phyloP scores from a whole-genome alignment of 1,140 invertebrate species.

The Drusus annulatus region DNA sequence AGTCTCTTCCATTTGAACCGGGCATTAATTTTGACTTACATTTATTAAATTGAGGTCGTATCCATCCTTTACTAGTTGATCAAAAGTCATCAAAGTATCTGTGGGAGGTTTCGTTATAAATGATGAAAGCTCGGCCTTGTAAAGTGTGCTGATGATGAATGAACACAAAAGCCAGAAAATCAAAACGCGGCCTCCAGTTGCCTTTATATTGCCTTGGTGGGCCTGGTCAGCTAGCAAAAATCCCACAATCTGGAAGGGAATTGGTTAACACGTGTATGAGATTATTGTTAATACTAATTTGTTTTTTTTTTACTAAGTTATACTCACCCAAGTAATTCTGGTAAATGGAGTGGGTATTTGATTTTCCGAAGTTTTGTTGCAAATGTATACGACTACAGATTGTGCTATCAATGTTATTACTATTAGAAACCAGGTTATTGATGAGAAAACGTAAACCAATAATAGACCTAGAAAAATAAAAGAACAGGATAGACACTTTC shows the following conservation, averaged over 20 bases:
- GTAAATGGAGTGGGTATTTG: neutral
- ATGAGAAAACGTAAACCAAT: neutral
- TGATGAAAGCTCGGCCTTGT: neutral
- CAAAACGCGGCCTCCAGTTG: neutral
- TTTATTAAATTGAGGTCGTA: conserved; percentile 5
- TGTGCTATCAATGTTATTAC: neutral
- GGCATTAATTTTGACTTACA: neutral
- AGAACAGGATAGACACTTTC: no score
- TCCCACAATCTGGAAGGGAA: no score
- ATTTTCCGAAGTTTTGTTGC: neutral
- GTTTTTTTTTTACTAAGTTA: neutral
- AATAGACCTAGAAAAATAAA: neutral
- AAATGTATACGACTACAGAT: neutral
- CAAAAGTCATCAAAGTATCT: neutral
- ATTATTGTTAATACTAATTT: no score
- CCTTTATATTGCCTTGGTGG: neutral
- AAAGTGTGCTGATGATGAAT: neutral
- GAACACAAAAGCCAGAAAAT: conserved; percentile 26
- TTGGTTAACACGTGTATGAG: no score
- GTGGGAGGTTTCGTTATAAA: conserved; percentile 14
- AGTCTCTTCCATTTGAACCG: no score
- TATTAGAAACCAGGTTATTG: neutral
- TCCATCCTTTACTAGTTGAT: neutral
- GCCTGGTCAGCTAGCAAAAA: neutral
- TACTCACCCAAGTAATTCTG: neutral